phyloP scores from a whole-genome alignment of 2,797 vertebrate genomes.

The Lutjanus argentimaculatus region DNA sequence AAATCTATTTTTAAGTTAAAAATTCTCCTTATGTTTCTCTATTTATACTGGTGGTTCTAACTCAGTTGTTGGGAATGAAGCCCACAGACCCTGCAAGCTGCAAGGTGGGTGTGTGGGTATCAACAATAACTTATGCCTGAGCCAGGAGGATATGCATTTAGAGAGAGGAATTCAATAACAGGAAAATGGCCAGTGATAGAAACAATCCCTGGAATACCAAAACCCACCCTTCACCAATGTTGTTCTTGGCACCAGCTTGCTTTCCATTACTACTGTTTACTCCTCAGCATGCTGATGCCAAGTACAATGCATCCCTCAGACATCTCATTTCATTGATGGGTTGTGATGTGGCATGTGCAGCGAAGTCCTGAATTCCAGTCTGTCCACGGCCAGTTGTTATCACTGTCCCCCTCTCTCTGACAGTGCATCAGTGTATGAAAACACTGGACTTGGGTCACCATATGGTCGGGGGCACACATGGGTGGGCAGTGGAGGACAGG shows the following conservation, averaged over 20 bases:
- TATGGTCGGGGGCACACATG: slow-evolving; percentile 28
- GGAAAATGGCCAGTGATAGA: slow-evolving; percentile 88
- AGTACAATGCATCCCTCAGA: slow-evolving; percentile 17
- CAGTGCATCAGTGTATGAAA: slow-evolving; percentile 5
- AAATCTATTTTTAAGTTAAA: slow-evolving; percentile 9
- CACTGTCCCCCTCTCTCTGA: not conserved
- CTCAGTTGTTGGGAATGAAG: slow-evolving; percentile 30
- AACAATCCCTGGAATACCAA: slow-evolving; percentile 87
- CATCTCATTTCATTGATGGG: slow-evolving; percentile 46
- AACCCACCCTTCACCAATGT: slow-evolving; percentile 85
- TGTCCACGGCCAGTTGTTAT: slow-evolving; percentile 3
- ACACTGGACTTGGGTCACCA: slow-evolving; percentile 15
- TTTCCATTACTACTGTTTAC: slow-evolving; percentile 73
- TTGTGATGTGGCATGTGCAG: slow-evolving; percentile 25
- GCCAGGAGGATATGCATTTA: slow-evolving; percentile 84
- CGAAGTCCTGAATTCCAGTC: slow-evolving; percentile 19
- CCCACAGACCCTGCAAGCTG: slow-evolving; percentile 31
- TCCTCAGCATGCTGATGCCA: slow-evolving; percentile 48
- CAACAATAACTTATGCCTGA: slow-evolving; percentile 74
- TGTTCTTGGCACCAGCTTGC: slow-evolving; percentile 82
- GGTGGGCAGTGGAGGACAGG: slow-evolving; percentile 34
- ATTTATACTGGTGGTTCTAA: slow-evolving; percentile 10
- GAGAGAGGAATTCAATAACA: slow-evolving; percentile 89
- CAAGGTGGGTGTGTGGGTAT: slow-evolving; percentile 64
- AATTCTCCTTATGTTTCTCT: not conserved